Evolutionary conservation across 2,888 invertebrate genomes (phyloP).

Genomic region (Fabriciana adippe): DNA sequence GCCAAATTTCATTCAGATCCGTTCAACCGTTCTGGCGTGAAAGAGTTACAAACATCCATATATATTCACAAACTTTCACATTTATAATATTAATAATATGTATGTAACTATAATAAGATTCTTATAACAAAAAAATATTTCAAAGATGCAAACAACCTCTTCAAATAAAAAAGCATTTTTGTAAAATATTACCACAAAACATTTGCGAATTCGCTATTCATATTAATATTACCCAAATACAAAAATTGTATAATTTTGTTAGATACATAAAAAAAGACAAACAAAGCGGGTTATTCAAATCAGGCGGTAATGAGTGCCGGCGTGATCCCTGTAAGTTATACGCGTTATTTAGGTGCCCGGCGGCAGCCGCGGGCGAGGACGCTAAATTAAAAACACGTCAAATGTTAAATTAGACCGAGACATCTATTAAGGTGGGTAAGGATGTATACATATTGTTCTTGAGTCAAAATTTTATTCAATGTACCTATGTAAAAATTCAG

Average conservation of each 20-base stretch:
- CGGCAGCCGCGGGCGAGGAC: conserved; percentile 77
- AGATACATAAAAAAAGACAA: conserved; percentile 33
- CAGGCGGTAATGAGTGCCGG: conserved; percentile 73
- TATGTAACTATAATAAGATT: no score
- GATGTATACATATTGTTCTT: conserved; percentile 50
- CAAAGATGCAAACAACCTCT: neutral
- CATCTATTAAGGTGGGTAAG: conserved; percentile 77
- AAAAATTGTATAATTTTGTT: conserved; percentile 17
- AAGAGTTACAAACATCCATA: no score
- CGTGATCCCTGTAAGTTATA: conserved; percentile 67
- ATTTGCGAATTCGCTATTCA: neutral
- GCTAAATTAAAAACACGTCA: conserved; percentile 83
- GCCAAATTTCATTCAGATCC: no score
- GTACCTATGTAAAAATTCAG: neutral
- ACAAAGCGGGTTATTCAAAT: conserved; percentile 56
- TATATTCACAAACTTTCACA: no score
- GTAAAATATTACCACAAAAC: neutral
- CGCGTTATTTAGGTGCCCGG: conserved; percentile 58
- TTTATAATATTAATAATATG: no score
- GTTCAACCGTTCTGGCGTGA: no score
- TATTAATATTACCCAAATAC: conserved; percentile 7
- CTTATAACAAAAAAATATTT: no score
- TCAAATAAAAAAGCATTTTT: neutral
- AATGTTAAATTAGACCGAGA: conserved; percentile 82
- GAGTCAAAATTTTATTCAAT: neutral